These are phyloP conservation scores for Eupsilia transversa DNA, from an alignment of 2,888 invertebrate genomes.

Conservation along the genomic window DNA sequence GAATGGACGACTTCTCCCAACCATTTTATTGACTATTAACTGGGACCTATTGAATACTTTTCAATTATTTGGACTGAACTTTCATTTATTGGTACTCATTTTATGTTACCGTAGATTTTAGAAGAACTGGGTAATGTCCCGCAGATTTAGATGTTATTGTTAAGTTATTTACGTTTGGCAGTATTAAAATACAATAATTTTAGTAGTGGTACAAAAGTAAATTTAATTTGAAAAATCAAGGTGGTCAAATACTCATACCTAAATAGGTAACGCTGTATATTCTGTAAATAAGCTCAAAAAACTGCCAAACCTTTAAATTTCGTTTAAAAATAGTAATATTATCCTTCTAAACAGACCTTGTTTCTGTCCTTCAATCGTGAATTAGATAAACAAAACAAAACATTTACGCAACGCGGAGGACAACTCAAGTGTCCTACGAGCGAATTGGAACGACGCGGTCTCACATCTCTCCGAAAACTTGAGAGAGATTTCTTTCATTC, in stretches of 20 bases:
- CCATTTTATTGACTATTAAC: slow-evolving; percentile 45
- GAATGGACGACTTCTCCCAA: slow-evolving; percentile 28
- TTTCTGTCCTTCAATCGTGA: slow-evolving; percentile 13
- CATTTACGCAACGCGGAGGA: slow-evolving; percentile 45
- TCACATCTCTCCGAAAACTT: slow-evolving; percentile 62
- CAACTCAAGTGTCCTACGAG: slow-evolving; percentile 52
- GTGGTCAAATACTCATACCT: not conserved
- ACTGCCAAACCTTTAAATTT: not conserved
- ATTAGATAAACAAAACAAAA: slow-evolving; percentile 48
- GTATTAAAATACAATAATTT: not conserved
- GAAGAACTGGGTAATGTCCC: not conserved
- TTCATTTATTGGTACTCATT: slow-evolving; percentile 13
- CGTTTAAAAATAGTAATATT: not conserved
- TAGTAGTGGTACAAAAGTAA: not conserved
- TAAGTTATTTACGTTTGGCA: not conserved
- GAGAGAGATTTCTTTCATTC: slow-evolving; percentile 54
- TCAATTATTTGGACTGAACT: slow-evolving; percentile 29
- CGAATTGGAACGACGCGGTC: slow-evolving; percentile 64
- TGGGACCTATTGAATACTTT: slow-evolving; percentile 20
- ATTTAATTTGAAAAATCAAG: too few relatives aligned
- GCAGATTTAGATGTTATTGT: not conserved
- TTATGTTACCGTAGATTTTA: not conserved
- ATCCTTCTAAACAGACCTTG: not conserved
- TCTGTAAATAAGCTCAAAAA: not conserved
- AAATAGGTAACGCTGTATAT: not conserved